A percentile compares a stretch with the other conserved stretches of the same genome.
These are phyloP conservation scores for Glaucomys volans DNA, from an alignment of 2,113 vertebrate species.

Conservation along the genomic window DNA sequence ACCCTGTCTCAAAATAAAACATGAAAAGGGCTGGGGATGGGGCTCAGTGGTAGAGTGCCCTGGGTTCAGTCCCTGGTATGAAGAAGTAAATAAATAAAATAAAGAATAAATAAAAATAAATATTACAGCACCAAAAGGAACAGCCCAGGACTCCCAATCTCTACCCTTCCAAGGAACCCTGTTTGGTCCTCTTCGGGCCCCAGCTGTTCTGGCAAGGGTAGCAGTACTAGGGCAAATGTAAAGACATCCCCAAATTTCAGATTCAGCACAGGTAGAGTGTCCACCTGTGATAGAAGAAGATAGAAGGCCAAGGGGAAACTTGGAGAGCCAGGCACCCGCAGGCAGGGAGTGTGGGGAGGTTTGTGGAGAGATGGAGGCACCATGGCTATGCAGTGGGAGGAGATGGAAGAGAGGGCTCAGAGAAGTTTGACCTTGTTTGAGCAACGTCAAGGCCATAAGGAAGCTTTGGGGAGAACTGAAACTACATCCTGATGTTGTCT, in stretches of 20 bases:
- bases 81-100: no score
- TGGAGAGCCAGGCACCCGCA: no score
- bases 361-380: neutral
- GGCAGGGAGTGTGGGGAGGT: no score
- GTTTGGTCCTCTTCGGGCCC: neutral
- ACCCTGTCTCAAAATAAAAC: no score
- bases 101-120: no score
- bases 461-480: neutral
- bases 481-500: neutral
- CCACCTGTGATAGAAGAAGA: neutral
- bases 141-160: neutral
- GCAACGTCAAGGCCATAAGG: neutral
- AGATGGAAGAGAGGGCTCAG: neutral
- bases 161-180: neutral
- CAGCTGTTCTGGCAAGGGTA: neutral
- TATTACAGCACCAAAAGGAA: neutral
- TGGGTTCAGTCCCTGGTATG: no score
- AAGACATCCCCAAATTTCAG: neutral
- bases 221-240: neutral
- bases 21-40: no score
- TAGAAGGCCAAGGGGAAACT: neutral
- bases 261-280: neutral
- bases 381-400: fast-evolving
- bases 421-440: neutral
- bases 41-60: no score